Evolutionary conservation across 2,113 vertebrate genomes (phyloP).

Genomic region (Ancistrus triradiatus): DNA sequence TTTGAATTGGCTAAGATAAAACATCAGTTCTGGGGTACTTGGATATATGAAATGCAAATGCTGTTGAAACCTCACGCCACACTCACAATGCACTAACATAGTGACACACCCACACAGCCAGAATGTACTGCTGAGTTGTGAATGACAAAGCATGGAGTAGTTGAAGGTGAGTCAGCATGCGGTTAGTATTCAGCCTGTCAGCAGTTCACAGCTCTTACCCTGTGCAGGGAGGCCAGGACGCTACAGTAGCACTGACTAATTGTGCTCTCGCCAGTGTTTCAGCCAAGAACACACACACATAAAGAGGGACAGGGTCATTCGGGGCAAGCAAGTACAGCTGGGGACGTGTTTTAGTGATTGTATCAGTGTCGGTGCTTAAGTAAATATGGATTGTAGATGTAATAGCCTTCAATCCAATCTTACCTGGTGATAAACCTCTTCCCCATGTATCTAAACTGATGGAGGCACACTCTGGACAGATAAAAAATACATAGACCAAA

Average conservation of each 20-base stretch:
- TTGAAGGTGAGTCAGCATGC: slow-evolving; percentile 37
- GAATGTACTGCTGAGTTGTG: neutral
- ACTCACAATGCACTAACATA: neutral
- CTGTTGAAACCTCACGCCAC: neutral
- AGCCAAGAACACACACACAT: slow-evolving; percentile 79
- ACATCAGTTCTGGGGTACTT: too few species aligned
- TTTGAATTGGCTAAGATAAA: too few species aligned
- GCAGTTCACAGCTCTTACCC: slow-evolving; percentile 47
- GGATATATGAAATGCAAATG: neutral
- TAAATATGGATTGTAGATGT: slow-evolving; percentile 3
- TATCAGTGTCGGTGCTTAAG: slow-evolving; percentile 16
- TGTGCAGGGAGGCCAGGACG: slow-evolving; percentile 33
- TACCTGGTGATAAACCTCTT: slow-evolving; percentile 96
- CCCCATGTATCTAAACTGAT: slow-evolving; percentile 98
- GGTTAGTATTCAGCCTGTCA: slow-evolving; percentile 31
- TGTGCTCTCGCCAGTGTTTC: slow-evolving; percentile 85
- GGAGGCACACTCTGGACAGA: slow-evolving; percentile 83
- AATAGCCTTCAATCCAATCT: neutral
- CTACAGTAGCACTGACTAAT: slow-evolving; percentile 60
- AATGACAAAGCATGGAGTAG: slow-evolving; percentile 14
- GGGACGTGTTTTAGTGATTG: slow-evolving; percentile 18
- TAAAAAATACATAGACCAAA: neutral
- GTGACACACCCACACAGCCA: neutral
- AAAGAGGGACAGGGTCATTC: slow-evolving; percentile 70
- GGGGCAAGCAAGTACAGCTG: slow-evolving; percentile 49